Percentiles rank a stretch among this genome's conserved stretches.
Evolutionary conservation across 2,888 invertebrate genomes (phyloP).

Genomic region (Oeneis ivallda): DNA sequence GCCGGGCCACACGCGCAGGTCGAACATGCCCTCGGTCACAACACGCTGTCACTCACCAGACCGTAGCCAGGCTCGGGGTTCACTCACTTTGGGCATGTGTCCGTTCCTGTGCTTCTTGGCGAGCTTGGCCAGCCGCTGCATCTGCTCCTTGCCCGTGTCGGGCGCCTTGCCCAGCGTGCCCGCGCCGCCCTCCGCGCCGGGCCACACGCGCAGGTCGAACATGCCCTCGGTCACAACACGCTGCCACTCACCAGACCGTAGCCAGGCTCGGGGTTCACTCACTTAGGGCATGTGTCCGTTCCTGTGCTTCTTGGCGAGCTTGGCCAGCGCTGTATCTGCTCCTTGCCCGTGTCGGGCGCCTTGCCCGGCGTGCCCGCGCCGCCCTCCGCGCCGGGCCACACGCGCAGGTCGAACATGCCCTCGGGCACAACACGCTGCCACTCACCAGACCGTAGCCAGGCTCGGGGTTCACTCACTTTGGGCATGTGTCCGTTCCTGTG

Average conservation of each 20-base stretch:
- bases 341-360: constrained; percentile 88
- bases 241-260: too few species aligned
- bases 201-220: constrained; percentile 97
- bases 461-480: constrained; percentile 80
- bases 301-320: constrained; percentile 95
- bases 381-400: constrained; percentile 95
- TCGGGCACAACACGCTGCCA: constrained; percentile 53
- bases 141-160: constrained; percentile 90
- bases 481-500: constrained; percentile 97
- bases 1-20: constrained; percentile 94
- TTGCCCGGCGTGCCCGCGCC: constrained; percentile 93
- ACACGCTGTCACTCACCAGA: too few species aligned
- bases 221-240: too few species aligned
- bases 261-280: constrained; percentile 44
- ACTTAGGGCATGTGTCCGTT: constrained; percentile 96
- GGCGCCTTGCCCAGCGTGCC: constrained; percentile 93
- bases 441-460: too few species aligned
- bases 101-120: constrained; percentile 97
- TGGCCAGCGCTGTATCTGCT: constrained; percentile 93
- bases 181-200: too few species aligned
- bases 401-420: constrained; percentile 94
- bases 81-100: constrained; percentile 90
- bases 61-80: neutral
- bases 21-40: constrained; percentile 86
- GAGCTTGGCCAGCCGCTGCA: constrained; percentile 93